Evolutionary conservation across 2,888 invertebrate genomes (phyloP).

Genomic region (Philaethria dido): DNA sequence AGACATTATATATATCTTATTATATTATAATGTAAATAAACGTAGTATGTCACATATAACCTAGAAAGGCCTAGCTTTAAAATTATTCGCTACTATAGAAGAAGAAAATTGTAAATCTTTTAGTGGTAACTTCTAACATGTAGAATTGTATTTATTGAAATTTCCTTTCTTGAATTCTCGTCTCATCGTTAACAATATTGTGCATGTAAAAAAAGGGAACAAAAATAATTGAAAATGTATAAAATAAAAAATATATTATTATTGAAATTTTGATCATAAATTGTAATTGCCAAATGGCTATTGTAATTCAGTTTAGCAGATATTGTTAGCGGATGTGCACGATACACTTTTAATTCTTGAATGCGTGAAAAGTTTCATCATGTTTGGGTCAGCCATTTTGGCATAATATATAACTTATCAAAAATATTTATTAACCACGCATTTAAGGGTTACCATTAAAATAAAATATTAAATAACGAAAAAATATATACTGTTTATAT

Average conservation of each 20-base stretch:
- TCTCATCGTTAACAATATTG: slow-evolving; percentile 1
- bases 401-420: background rate
- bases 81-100: background rate
- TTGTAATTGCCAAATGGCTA: background rate
- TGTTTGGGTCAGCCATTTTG: background rate
- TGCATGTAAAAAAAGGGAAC: background rate
- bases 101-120: slow-evolving; percentile 20
- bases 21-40: slow-evolving; percentile 13
- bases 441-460: slow-evolving; percentile 7
- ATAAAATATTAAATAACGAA: background rate
- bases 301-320: background rate
- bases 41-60: slow-evolving; percentile 9
- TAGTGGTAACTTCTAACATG: slow-evolving; percentile 1
- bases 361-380: background rate
- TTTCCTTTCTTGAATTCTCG: background rate
- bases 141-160: background rate
- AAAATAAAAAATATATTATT: too few species aligned
- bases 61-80: slow-evolving; percentile 16
- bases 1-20: background rate
- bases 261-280: too few species aligned
- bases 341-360: background rate
- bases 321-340: slow-evolving; percentile 2
- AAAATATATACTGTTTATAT: too few species aligned
- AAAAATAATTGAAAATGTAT: background rate
- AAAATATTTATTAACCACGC: background rate